A percentile compares a stretch with the other conserved stretches of the same genome.
Evolutionary conservation across 1,140 invertebrate species (phyloP).

Genomic region (Saccostrea cuccullata): DNA sequence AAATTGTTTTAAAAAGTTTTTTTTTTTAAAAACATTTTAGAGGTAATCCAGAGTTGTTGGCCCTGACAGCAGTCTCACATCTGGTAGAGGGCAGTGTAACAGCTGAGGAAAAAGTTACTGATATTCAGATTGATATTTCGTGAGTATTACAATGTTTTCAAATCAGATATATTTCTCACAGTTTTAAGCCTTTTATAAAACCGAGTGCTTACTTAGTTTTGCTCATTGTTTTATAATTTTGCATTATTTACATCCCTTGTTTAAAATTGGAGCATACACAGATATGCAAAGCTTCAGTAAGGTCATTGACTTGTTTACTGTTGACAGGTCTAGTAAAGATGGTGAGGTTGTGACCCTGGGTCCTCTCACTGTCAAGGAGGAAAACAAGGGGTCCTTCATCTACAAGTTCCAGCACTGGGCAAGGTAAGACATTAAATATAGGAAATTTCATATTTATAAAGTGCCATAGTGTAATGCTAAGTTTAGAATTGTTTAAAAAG

Average conservation of each 20-base stretch:
- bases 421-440: conserved; percentile 50
- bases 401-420: conserved; percentile 74
- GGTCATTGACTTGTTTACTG: not conserved
- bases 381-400: conserved; percentile 57
- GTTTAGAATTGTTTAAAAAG: not conserved
- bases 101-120: conserved; percentile 65
- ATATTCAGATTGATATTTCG: conserved; percentile 72
- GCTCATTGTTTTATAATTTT: too few relatives aligned
- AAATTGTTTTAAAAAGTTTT: too few relatives aligned
- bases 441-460: not conserved
- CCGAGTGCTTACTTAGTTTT: too few relatives aligned
- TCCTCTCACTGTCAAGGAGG: conserved; percentile 39
- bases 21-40: conserved; percentile 62
- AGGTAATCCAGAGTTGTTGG: conserved; percentile 74
- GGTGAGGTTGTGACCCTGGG: not conserved
- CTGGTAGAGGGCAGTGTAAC: conserved; percentile 69
- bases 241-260: too few relatives aligned
- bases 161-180: too few relatives aligned
- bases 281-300: too few relatives aligned
- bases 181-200: too few relatives aligned
- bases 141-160: conserved; percentile 51
- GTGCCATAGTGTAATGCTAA: too few relatives aligned
- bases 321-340: not conserved
- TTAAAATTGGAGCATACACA: too few relatives aligned
- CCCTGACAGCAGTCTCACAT: conserved; percentile 78